phyloP scores from a whole-genome alignment of 1,140 invertebrate species.

The Hyposmocoma kahamanoa region DNA sequence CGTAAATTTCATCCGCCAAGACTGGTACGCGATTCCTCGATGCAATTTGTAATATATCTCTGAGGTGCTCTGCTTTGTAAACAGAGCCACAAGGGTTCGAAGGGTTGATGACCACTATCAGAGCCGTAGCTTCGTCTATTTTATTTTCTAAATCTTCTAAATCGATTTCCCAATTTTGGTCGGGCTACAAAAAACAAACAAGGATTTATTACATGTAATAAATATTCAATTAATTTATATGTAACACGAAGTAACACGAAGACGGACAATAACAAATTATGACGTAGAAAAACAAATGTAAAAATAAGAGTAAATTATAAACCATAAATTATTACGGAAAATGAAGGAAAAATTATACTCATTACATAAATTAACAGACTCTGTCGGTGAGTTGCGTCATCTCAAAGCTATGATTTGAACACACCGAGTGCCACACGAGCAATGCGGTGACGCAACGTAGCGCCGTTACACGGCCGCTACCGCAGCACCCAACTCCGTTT shows the following conservation, averaged over 20 bases:
- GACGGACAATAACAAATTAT: neutral
- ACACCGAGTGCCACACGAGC: no score
- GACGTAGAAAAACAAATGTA: slow-evolving; percentile 28
- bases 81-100: slow-evolving; percentile 99
- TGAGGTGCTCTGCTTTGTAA: slow-evolving; percentile 86
- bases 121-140: slow-evolving; percentile 93
- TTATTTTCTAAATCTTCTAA: slow-evolving; percentile 89
- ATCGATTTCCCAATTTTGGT: slow-evolving; percentile 93
- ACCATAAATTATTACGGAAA: slow-evolving; percentile 16
- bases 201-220: neutral
- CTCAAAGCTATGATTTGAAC: no score
- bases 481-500: no score
- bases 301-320: slow-evolving; percentile 56
- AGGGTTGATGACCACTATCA: slow-evolving; percentile 96
- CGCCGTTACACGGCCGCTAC: no score
- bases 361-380: no score
- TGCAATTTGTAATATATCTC: slow-evolving; percentile 87
- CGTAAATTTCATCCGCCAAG: slow-evolving; percentile 95
- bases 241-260: no score
- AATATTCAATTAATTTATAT: neutral
- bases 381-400: no score
- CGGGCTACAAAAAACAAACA: slow-evolving; percentile 78
- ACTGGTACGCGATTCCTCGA: slow-evolving; percentile 89
- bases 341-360: no score
- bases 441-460: no score